Percentiles rank a stretch among this genome's conserved stretches.
phyloP scores from a whole-genome alignment of 2,888 invertebrate species.

The Drosophila kambysellisi region DNA sequence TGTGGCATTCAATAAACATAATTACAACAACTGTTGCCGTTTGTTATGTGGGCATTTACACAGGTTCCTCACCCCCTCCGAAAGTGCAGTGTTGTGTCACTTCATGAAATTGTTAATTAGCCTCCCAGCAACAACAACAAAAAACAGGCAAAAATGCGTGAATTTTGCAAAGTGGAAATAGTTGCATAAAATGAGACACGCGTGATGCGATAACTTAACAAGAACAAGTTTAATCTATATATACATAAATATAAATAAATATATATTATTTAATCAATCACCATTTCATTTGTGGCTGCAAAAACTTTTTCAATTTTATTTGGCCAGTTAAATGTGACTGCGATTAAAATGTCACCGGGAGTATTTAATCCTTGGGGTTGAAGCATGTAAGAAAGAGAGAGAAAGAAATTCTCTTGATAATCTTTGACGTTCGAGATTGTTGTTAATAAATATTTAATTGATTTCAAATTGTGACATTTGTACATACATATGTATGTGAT shows the following conservation, averaged over 20 bases:
- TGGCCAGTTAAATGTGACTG: background rate
- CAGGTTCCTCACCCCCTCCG: conserved; percentile 7
- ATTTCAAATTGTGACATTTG: conserved; percentile 45
- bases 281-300: background rate
- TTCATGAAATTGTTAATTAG: conserved; percentile 67
- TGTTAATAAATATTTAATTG: conserved; percentile 70
- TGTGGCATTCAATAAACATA: conserved; percentile 46
- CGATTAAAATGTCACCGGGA: background rate
- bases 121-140: conserved; percentile 37
- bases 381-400: background rate
- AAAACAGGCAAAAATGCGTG: background rate
- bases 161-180: background rate
- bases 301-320: background rate
- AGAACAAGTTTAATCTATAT: background rate
- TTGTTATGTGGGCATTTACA: conserved; percentile 39
- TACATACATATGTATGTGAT: conserved; percentile 9
- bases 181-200: background rate
- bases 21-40: conserved; percentile 49
- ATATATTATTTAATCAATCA: background rate
- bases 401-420: conserved; percentile 32
- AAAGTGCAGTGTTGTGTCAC: conserved; percentile 43
- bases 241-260: background rate
- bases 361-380: conserved; percentile 3
- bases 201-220: background rate
- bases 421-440: conserved; percentile 29